Conservation (phyloP, 2,888 invertebrate genomes). For the Agrochola macilenta region DNA sequence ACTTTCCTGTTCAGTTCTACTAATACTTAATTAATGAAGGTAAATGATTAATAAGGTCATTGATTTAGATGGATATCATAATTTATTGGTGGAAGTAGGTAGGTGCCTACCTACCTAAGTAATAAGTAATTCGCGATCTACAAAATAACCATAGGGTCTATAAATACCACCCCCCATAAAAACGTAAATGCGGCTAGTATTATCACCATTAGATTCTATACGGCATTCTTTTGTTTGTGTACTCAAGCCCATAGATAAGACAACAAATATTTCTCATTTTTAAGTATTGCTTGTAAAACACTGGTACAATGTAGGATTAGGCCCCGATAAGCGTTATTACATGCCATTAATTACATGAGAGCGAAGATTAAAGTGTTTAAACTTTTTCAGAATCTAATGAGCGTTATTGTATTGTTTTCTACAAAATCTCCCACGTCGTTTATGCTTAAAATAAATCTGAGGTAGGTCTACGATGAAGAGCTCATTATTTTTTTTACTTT, state of each 20-base stretch:
- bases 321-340: constrained; percentile 64
- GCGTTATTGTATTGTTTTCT: constrained; percentile 11
- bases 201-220: constrained; percentile 24
- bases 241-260: constrained; percentile 47
- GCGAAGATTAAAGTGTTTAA: background rate
- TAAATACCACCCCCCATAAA: background rate
- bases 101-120: background rate
- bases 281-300: constrained; percentile 38
- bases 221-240: constrained; percentile 58
- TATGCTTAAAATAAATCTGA: constrained; percentile 37
- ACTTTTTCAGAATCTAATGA: constrained; percentile 15
- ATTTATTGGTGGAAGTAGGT: background rate
- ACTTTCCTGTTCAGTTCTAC: background rate
- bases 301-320: constrained; percentile 58
- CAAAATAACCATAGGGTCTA: background rate
- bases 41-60: background rate
- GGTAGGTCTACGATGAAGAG: constrained; percentile 14
- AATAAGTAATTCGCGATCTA: background rate
- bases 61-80: background rate
- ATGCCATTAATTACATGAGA: constrained; percentile 37
- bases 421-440: constrained; percentile 23
- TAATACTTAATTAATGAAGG: no score
- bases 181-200: background rate
- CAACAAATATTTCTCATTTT: constrained; percentile 35
- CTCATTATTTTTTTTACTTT: constrained; percentile 35